These are phyloP conservation scores for Hydractinia echinata DNA, from an alignment of 30 jellyfish, hydroid and myxozoan genomes.

Conservation along the genomic window DNA sequence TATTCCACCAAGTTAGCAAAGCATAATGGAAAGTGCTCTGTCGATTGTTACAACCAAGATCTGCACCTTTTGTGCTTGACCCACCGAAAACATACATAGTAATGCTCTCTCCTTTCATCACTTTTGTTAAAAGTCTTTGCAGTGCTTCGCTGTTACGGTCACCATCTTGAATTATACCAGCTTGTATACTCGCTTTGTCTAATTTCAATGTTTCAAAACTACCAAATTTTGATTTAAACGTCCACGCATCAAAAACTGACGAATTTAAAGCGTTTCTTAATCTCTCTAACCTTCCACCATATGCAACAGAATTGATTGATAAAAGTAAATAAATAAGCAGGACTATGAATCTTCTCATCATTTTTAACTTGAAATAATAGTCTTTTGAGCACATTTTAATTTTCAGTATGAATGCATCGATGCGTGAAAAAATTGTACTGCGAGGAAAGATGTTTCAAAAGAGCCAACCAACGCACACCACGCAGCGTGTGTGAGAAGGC, in stretches of 20 bases:
- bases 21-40: constrained; percentile 35
- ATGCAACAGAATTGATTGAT: background rate
- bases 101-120: constrained; percentile 1
- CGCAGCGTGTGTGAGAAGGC: too few species aligned
- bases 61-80: constrained; percentile 46
- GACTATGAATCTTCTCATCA: too few species aligned
- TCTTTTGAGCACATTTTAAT: too few species aligned
- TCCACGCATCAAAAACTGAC: constrained; percentile 8
- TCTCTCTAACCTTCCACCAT: background rate
- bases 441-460: too few species aligned
- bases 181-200: background rate
- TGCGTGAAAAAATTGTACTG: too few species aligned
- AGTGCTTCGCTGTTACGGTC: constrained; percentile 11
- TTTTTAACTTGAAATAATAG: too few species aligned
- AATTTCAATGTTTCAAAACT: constrained; percentile 1
- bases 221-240: constrained; percentile 4
- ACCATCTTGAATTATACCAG: constrained; percentile 34
- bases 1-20: constrained; percentile 40
- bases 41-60: constrained; percentile 29
- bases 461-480: too few species aligned
- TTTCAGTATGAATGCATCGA: too few species aligned
- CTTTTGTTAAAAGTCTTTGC: constrained; percentile 25
- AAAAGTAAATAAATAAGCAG: too few species aligned
- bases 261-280: background rate
- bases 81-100: constrained; percentile 44